Evolutionary conservation across 2,797 vertebrate species (phyloP).

Genomic region (Buphagus erythrorhynchus): DNA sequence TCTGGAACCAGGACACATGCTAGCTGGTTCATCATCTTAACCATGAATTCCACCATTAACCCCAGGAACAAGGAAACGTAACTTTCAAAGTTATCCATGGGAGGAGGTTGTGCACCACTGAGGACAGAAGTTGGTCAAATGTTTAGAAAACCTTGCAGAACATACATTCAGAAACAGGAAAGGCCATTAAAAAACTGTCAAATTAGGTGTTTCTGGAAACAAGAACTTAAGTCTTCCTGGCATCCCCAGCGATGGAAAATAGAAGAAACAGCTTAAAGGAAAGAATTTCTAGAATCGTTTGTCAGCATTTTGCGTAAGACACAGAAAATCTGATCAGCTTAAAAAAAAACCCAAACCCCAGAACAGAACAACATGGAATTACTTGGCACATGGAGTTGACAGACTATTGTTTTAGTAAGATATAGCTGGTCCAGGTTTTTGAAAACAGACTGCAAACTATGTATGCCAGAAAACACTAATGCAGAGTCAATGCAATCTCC

Average conservation of each 20-base stretch:
- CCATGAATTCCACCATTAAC: not conserved
- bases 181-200: not conserved
- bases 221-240: not conserved
- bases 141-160: not conserved
- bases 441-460: not conserved
- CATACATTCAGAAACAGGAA: not conserved
- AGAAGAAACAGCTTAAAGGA: not conserved
- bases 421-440: not conserved
- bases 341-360: accelerated
- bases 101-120: not conserved
- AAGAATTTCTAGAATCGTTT: not conserved
- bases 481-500: not conserved
- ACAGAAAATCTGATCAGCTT: not conserved
- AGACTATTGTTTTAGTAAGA: not conserved
- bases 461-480: not conserved
- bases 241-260: not conserved
- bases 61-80: not conserved
- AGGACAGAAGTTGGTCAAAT: not conserved
- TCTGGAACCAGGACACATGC: not conserved
- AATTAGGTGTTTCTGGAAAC: not conserved
- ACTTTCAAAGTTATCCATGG: not conserved
- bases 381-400: not conserved
- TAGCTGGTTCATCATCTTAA: not conserved
- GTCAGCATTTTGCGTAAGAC: not conserved
- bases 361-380: not conserved